Conservation (phyloP, 1,140 invertebrate species). For the Tenebrio molitor region DNA sequence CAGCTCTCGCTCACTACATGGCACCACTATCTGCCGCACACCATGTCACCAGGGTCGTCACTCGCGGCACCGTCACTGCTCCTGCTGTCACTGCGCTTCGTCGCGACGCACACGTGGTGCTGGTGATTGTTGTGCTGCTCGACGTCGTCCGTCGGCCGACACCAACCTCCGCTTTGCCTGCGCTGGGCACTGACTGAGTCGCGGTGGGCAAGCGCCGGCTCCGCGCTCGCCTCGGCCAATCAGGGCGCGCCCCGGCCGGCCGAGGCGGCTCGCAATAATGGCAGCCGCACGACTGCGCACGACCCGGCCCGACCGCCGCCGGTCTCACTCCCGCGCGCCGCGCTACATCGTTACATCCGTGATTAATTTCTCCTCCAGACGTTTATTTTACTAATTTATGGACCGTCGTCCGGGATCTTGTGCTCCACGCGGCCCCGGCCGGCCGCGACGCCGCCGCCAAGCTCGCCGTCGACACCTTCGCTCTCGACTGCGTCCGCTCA, state of each 20-base stretch:
- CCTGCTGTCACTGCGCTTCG: slow-evolving; percentile 15
- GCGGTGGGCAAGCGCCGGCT: slow-evolving; percentile 55
- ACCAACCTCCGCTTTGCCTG: slow-evolving; percentile 30
- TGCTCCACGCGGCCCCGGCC: background rate
- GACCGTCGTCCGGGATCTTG: slow-evolving; percentile 54
- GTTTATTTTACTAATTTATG: too few species aligned
- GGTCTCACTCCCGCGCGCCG: slow-evolving; percentile 54
- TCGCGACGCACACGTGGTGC: slow-evolving; percentile 49
- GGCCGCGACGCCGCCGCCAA: background rate
- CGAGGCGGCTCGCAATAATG: slow-evolving; percentile 66
- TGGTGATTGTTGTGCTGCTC: slow-evolving; percentile 18
- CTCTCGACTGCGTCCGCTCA: background rate
- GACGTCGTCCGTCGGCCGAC: slow-evolving; percentile 47
- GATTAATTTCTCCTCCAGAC: slow-evolving; percentile 63
- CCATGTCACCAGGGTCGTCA: slow-evolving; percentile 15
- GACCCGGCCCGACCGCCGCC: slow-evolving; percentile 49
- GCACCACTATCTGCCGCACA: slow-evolving; percentile 58
- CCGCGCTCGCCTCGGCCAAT: slow-evolving; percentile 62
- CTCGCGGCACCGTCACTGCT: slow-evolving; percentile 25
- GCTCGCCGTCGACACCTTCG: slow-evolving; percentile 12
- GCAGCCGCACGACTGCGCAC: slow-evolving; percentile 67
- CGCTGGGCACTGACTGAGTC: slow-evolving; percentile 55
- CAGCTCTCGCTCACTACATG: slow-evolving; percentile 64
- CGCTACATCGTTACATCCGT: too few species aligned
- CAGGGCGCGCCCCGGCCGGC: slow-evolving; percentile 62